Conservation (phyloP, 2,888 invertebrate species). For the Neoscelio sp. region DNA sequence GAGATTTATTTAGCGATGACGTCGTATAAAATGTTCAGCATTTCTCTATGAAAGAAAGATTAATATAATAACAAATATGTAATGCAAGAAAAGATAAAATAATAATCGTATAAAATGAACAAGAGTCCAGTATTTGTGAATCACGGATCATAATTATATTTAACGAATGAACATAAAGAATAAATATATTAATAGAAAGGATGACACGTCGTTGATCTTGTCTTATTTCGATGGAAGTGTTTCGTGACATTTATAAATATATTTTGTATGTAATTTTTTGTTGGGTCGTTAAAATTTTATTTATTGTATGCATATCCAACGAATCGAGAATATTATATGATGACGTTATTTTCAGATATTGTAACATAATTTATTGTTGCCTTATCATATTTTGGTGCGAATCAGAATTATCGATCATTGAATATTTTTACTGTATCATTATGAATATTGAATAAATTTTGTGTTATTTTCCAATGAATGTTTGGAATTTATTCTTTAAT, state of each 20-base stretch:
- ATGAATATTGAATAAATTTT: conserved; percentile 32
- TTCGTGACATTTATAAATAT: conserved; percentile 11
- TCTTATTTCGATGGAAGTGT: conserved; percentile 4
- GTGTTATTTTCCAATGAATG: conserved; percentile 26
- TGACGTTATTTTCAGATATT: conserved; percentile 18
- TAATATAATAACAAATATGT: conserved; percentile 53
- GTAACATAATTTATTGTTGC: conserved; percentile 4
- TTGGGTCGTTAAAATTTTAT: conserved; percentile 18
- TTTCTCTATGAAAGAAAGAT: conserved; percentile 38
- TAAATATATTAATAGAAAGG: conserved; percentile 29
- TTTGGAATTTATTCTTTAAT: too few species aligned
- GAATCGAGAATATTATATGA: conserved; percentile 9
- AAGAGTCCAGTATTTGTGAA: conserved; percentile 46
- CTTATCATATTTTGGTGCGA: conserved; percentile 2
- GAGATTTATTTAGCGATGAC: conserved; percentile 57
- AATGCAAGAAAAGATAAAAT: conserved; percentile 47
- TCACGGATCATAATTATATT: conserved; percentile 23
- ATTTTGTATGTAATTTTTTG: too few species aligned
- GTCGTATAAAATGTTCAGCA: conserved; percentile 51
- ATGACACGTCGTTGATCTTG: conserved; percentile 6
- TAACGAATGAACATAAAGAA: conserved; percentile 15
- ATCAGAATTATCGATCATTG: conserved; percentile 10
- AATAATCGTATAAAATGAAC: conserved; percentile 33
- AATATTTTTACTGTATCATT: conserved; percentile 37
- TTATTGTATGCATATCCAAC: conserved; percentile 14